Evolutionary conservation across 2,113 vertebrate species (phyloP).

Genomic region (Callaeas wilsoni): DNA sequence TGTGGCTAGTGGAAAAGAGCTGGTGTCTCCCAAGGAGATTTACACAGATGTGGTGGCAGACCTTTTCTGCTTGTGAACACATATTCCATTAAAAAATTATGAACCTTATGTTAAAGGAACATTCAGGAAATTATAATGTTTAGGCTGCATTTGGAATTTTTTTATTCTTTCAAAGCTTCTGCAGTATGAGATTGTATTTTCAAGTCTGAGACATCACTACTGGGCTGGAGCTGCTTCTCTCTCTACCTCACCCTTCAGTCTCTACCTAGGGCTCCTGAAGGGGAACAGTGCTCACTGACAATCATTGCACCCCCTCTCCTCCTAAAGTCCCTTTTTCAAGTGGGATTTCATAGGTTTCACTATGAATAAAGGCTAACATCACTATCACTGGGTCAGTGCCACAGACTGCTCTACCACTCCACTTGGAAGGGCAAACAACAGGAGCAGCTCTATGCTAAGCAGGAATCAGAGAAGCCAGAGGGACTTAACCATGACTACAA

Average conservation of each 20-base stretch:
- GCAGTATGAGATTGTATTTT: neutral
- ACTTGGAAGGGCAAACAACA: neutral
- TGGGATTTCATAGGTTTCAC: neutral
- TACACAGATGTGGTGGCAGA: neutral
- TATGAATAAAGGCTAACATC: neutral
- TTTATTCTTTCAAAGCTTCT: neutral
- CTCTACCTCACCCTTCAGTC: neutral
- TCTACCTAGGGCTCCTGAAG: neutral
- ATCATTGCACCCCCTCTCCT: neutral
- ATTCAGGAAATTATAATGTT: neutral
- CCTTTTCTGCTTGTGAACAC: neutral
- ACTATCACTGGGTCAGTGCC: neutral
- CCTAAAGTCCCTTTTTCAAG: neutral
- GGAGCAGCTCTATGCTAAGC: neutral
- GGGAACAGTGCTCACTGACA: neutral
- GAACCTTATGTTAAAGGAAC: neutral
- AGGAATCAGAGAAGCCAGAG: neutral
- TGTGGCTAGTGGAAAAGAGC: neutral
- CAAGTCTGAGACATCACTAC: neutral
- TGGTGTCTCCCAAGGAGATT: neutral
- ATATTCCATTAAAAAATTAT: neutral
- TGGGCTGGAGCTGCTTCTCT: neutral
- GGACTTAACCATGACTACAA: neutral
- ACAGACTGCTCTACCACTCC: neutral
- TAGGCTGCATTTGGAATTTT: neutral